A percentile compares a stretch with the other conserved stretches of the same genome.
phyloP scores from a whole-genome alignment of 2,888 invertebrate genomes.

The Aphidoletes aphidimyza region DNA sequence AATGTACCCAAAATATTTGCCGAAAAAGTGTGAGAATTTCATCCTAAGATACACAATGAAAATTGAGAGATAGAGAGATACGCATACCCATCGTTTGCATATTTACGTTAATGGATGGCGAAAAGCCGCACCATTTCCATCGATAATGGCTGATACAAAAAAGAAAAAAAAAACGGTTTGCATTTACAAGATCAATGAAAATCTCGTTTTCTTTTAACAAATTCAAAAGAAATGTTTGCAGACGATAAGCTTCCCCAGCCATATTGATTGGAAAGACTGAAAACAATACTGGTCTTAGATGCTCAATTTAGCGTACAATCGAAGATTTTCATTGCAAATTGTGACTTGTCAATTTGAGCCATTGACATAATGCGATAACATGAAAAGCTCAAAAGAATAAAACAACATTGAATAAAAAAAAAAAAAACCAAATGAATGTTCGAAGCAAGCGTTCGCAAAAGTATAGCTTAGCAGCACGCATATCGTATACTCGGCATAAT shows the following conservation, averaged over 20 bases:
- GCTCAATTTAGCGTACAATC: too few relatives aligned
- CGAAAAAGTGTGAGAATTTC: neutral
- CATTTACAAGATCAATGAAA: neutral
- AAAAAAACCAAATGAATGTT: too few relatives aligned
- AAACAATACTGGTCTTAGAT: neutral
- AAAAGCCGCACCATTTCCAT: neutral
- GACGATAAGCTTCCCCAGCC: neutral
- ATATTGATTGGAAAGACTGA: neutral
- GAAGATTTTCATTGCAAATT: neutral
- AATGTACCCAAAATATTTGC: neutral
- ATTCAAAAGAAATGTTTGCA: neutral
- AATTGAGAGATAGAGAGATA: neutral
- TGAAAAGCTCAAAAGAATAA: slow-evolving; percentile 9
- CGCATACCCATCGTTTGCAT: slow-evolving; percentile 10
- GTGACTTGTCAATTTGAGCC: too few relatives aligned
- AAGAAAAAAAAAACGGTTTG: slow-evolving; percentile 16
- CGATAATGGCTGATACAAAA: slow-evolving; percentile 13
- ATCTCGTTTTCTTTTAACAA: neutral
- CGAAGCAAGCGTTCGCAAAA: too few relatives aligned
- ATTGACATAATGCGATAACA: neutral
- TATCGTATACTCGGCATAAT: too few relatives aligned
- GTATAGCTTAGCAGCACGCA: too few relatives aligned
- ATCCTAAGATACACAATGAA: too few relatives aligned
- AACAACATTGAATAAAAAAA: too few relatives aligned
- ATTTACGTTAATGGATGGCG: neutral